Base-by-base conservation (phyloP, 1,140 invertebrate species). In the Drosophila bifasciata region DNA sequence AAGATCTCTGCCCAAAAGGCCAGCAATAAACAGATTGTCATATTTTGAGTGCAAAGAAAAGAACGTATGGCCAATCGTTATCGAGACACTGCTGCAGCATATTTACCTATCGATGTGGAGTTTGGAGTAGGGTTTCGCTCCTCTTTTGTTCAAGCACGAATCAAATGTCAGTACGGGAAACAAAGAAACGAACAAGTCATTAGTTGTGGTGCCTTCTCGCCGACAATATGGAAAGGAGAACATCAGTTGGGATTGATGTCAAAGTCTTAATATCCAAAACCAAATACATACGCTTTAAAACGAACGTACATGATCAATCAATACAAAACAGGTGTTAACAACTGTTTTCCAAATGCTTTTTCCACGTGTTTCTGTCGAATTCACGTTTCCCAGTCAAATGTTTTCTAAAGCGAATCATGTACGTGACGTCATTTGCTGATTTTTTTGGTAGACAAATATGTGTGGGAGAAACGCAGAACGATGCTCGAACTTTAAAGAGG, bases 1-100 rank as follows among this genome's bases (percentile, higher is more conserved):
- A 36, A 28, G 19, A 41, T n/a, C 36, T 25, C 49, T 36, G 23
- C 16, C 64, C 13, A 13, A 67, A 66, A 67, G 64, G 63, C 40
- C 62, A 55, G 62, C 41, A 28, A 55, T 46, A 67, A 55, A 67
- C 62, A 67, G 62, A 68, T 68, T 68, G 64, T 68, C 64, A 55
- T 62, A 67, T 68, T 68, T 39, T 4, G 67, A 68, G 62, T 67
- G 49, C 21, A 67, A 61, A 40, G 32, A 36, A 4, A 36, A 13
- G 32, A 36, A 4, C 49, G 17, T 7, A 2, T 7, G 28, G 25
- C 4, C 11, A 67, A 66, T 67, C 61, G 61, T 55, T 68, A 68
- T 68, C 64, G 62, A 46, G 55, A 44, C 4, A 36, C 19, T 45
- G 17, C 58, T 49, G 6, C n/a, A n/a, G n/a, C 58, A 15, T 68